Percentiles rank a stretch among this genome's conserved stretches.
These are phyloP conservation scores for Oryzias javanicus DNA, from an alignment of 2,113 vertebrate species.

Conservation along the genomic window DNA sequence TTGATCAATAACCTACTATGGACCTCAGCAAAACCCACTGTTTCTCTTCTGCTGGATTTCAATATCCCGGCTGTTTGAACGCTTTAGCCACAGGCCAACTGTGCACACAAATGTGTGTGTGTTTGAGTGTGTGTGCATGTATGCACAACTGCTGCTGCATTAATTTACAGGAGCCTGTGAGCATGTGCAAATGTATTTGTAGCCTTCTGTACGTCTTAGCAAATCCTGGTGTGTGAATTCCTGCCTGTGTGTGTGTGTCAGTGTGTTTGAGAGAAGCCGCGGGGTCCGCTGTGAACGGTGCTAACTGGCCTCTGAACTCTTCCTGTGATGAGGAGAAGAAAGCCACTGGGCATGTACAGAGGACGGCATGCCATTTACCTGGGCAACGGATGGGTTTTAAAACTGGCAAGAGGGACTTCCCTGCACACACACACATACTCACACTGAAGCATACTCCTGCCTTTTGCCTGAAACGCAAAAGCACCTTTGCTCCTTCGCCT, in stretches of 20 bases:
- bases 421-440: constrained; percentile 12
- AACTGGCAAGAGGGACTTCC: constrained; percentile 62
- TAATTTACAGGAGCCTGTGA: constrained; percentile 50
- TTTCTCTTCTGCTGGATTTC: constrained; percentile 75
- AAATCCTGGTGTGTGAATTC: constrained; percentile 39
- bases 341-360: constrained; percentile 74
- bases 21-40: constrained; percentile 73
- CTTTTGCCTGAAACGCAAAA: constrained; percentile 71
- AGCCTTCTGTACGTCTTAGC: constrained; percentile 31
- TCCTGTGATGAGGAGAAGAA: constrained; percentile 71
- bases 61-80: constrained; percentile 82
- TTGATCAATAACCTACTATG: constrained; percentile 80
- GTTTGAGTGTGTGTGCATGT: constrained; percentile 5
- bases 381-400: constrained; percentile 69
- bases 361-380: constrained; percentile 80
- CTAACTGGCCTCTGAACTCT: constrained; percentile 75
- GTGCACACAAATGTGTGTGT: constrained; percentile 25
- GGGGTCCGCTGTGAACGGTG: constrained; percentile 65
- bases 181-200: constrained; percentile 46
- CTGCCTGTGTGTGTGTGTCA: constrained; percentile 25
- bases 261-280: constrained; percentile 46
- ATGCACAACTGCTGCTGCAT: constrained; percentile 46
- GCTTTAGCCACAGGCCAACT: constrained; percentile 73
- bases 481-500: constrained; percentile 74
- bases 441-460: constrained; percentile 44